Base-by-base conservation (phyloP, 2,797 vertebrate species). In the Hylomyscus alleni region DNA sequence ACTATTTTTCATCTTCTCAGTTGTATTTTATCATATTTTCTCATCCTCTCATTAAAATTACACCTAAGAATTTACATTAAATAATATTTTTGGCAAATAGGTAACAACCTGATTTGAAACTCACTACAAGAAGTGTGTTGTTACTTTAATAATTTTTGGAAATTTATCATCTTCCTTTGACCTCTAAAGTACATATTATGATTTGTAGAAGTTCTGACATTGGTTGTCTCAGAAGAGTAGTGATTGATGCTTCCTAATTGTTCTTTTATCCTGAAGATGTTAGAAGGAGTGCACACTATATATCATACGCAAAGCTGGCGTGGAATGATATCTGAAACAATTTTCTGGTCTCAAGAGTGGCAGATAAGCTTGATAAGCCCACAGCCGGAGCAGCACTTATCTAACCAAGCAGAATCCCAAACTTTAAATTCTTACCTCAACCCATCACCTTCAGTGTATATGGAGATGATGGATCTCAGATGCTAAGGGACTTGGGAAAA, bases 301-400 rank as follows among this genome's bases (percentile, higher is more conserved):
- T 22, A 93, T 95, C 37, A 15, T 93, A 93, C 90, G 40, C 81
- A 95, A 96, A 78, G 54, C 89, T 96, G 96, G 88, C 81, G 62
- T 90, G n/a, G 50, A 83, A 94, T 96, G 95, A 94, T 94, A 96
- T 75, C 85, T 73, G 37, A 94, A 96, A 89, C 91, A 92, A 82
- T 95, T 97, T 88, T 96, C 89, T 77, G 82, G 26, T 85, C 52
- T 92, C 72, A 37, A 94, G 76, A 93, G 47, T n/a, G 44, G 58
- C 65, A 95, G 88, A 81, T 96, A 82, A 37, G 56, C 24, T 72
- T 62, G 95, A 95, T 98, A 97, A 96, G 56, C 80, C 22, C n/a
- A 47, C 20, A 50, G 14, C 14, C 54, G 95, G 69, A 92, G 85
- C 93, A 93, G 60, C 19, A 75, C 73, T 96, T 97, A 95, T 96